phyloP scores from a whole-genome alignment of 37 sponge, comb jelly and placozoan genomes.

The Chondrosia reniformis region DNA sequence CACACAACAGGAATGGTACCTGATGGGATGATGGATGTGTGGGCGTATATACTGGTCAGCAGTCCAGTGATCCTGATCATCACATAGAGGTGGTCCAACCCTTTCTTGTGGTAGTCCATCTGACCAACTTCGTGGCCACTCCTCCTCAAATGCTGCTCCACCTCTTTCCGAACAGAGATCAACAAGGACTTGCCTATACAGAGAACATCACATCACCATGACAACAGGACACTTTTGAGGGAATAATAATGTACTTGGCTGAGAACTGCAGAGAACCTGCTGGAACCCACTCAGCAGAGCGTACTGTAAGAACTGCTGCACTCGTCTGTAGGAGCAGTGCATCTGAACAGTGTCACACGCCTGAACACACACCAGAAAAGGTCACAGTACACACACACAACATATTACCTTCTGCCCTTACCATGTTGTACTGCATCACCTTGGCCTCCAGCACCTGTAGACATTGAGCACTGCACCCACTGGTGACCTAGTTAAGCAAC shows the following conservation, averaged over 20 bases:
- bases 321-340: not conserved
- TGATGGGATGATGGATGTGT: not conserved
- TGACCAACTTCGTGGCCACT: conserved; percentile 4
- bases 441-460: conserved; percentile 47
- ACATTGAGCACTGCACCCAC: conserved; percentile 9
- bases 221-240: not conserved
- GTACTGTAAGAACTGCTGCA: not conserved
- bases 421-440: conserved; percentile 24
- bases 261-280: not conserved
- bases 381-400: too few relatives aligned
- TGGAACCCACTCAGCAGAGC: conserved; percentile 3
- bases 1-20: not conserved
- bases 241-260: not conserved
- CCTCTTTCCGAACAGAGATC: not conserved
- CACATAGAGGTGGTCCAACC: conserved; percentile 11
- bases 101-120: not conserved
- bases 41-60: not conserved
- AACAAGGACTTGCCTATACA: not conserved
- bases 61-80: not conserved
- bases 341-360: not conserved
- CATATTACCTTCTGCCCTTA: not conserved
- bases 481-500: not conserved
- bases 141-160: conserved; percentile 9
- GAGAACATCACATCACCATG: not conserved
- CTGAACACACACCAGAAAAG: not conserved